These are phyloP conservation scores for Sipha flava DNA, from an alignment of 1,140 invertebrate genomes.

Conservation along the genomic window DNA sequence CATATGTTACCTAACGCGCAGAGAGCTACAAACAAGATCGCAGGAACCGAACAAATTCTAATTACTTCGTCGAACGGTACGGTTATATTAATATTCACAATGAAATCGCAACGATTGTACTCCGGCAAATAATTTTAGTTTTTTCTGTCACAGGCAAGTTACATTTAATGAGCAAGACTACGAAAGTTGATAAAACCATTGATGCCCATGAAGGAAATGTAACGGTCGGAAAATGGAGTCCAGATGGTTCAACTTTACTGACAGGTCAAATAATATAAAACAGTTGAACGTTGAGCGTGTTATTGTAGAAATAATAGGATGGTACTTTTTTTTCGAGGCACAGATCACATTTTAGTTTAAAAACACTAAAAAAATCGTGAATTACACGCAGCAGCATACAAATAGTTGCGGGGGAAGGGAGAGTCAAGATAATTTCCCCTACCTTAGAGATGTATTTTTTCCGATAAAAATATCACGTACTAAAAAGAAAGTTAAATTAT, in stretches of 20 bases:
- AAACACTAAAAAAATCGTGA: no score
- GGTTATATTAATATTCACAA: constrained; percentile 42
- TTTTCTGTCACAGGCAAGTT: constrained; percentile 59
- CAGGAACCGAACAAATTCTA: constrained; percentile 73
- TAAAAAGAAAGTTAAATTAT: no score
- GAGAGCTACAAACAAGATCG: constrained; percentile 52
- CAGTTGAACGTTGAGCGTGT: no score
- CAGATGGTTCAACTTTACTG: constrained; percentile 81
- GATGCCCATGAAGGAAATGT: constrained; percentile 89
- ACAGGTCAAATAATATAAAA: constrained; percentile 56
- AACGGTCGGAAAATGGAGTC: constrained; percentile 77
- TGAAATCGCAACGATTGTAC: background rate
- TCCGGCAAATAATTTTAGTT: constrained; percentile 14
- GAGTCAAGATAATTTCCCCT: no score
- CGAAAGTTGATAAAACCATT: constrained; percentile 84
- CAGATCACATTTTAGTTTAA: no score
- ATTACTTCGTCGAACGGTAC: constrained; percentile 83
- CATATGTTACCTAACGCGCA: constrained; percentile 65
- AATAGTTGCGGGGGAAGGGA: no score
- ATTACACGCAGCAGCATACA: no score
- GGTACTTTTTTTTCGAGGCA: no score
- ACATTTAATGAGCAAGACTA: constrained; percentile 77
- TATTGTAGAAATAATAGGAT: no score
- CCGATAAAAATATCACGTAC: no score
- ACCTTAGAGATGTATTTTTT: no score